phyloP scores from a whole-genome alignment of 2,113 vertebrate species.

The Anas platyrhynchos region DNA sequence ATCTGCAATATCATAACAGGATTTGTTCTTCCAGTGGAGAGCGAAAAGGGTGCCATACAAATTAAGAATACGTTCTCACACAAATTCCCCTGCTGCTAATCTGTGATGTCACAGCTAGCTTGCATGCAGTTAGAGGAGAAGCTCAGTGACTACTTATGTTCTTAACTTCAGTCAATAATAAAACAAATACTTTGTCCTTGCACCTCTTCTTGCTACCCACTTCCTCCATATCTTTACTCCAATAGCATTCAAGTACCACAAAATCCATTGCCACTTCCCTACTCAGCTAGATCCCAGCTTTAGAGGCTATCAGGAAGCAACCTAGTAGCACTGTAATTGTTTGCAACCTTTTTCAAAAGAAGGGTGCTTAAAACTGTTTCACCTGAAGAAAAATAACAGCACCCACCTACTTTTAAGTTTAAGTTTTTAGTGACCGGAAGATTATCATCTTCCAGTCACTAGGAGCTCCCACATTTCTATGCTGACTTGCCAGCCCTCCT shows the following conservation, averaged over 20 bases:
- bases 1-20: not conserved
- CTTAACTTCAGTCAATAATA: not conserved
- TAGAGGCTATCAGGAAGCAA: not conserved
- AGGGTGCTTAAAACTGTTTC: not conserved
- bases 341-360: not conserved
- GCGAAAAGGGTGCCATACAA: not conserved
- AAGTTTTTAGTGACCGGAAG: not conserved
- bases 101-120: not conserved
- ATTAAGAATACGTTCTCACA: not conserved
- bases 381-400: not conserved
- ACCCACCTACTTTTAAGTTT: not conserved
- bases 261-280: not conserved
- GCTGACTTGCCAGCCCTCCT: not conserved
- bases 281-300: not conserved
- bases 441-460: not conserved
- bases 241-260: not conserved
- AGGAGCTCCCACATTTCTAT: not conserved
- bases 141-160: not conserved
- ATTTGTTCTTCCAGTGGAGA: not conserved
- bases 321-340: not conserved
- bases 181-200: not conserved
- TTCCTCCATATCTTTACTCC: not conserved
- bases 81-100: not conserved
- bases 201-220: not conserved
- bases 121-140: not conserved